Evolutionary conservation across 1,140 invertebrate species (phyloP).

Genomic region (Apis laboriosa): DNA sequence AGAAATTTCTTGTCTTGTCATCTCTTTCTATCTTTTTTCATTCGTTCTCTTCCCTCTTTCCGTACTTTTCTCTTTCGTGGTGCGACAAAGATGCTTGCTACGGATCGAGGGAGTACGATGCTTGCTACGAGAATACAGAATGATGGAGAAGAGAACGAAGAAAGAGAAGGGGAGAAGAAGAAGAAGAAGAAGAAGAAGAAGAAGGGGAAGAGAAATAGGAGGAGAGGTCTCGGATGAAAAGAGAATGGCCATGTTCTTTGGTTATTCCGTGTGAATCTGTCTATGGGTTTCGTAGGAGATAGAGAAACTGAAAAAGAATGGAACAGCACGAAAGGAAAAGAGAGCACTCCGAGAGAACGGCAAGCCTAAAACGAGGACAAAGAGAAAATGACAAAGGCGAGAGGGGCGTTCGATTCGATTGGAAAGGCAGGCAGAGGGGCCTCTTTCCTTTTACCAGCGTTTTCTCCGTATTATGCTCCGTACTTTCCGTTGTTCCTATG

Average conservation of each 20-base stretch:
- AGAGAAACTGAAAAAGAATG: slow-evolving; percentile 48
- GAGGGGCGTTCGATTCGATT: slow-evolving; percentile 73
- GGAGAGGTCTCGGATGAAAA: slow-evolving; percentile 7
- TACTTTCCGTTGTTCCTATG: slow-evolving; percentile 73
- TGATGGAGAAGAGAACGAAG: slow-evolving; percentile 1
- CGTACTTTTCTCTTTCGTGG: neutral
- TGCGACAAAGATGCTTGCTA: too few relatives aligned
- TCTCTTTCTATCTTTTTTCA: slow-evolving; percentile 13
- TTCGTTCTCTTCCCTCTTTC: neutral
- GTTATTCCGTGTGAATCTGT: slow-evolving; percentile 56
- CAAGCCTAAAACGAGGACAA: slow-evolving; percentile 72
- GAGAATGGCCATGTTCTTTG: slow-evolving; percentile 52
- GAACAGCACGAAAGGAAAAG: slow-evolving; percentile 25
- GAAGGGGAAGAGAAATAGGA: slow-evolving; percentile 32
- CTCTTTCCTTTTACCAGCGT: slow-evolving; percentile 76
- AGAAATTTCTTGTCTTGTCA: slow-evolving; percentile 36
- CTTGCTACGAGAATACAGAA: neutral
- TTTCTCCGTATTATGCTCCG: slow-evolving; percentile 74
- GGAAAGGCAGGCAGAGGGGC: slow-evolving; percentile 74
- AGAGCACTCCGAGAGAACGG: slow-evolving; percentile 52
- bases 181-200: slow-evolving; percentile 3
- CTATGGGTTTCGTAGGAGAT: slow-evolving; percentile 44
- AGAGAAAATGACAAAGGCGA: slow-evolving; percentile 77
- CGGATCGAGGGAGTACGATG: neutral
- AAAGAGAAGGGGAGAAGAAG: neutral